A percentile compares a stretch with the other conserved stretches of the same genome.
Evolutionary conservation across 2,113 vertebrate species (phyloP).

Genomic region (Leptobrachium leishanense): DNA sequence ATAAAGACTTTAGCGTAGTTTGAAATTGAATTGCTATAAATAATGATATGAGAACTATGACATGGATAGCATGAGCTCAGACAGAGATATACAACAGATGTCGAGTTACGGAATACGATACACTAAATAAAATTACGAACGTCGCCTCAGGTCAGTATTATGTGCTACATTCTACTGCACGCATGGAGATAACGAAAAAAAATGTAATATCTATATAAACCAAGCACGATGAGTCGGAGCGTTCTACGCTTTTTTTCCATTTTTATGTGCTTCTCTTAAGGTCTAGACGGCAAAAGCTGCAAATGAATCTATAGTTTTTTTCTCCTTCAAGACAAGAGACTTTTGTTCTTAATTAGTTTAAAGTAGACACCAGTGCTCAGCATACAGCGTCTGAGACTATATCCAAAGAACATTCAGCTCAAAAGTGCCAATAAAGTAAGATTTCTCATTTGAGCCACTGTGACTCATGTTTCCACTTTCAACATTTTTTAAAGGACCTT

Average conservation of each 20-base stretch:
- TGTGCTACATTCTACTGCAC: conserved; percentile 25
- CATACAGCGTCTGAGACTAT: neutral
- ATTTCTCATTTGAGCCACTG: neutral
- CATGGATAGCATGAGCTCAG: conserved; percentile 2
- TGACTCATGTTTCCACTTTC: too few relatives aligned
- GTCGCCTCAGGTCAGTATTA: conserved; percentile 31
- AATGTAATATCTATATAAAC: conserved; percentile 22
- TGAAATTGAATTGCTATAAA: neutral
- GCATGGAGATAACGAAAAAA: conserved; percentile 26
- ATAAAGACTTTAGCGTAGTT: conserved; percentile 8
- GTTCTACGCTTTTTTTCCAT: neutral
- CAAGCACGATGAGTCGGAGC: neutral
- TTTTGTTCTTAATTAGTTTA: neutral
- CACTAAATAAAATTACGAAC: conserved; percentile 29
- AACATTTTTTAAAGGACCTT: too few relatives aligned
- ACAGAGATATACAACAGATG: conserved; percentile 32
- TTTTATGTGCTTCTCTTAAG: neutral
- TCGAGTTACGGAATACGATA: conserved; percentile 19
- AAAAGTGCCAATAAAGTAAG: neutral
- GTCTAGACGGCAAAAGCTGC: neutral
- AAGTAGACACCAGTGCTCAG: neutral
- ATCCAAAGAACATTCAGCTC: neutral
- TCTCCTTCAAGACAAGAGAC: neutral
- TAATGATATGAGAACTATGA: conserved; percentile 2
- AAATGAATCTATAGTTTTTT: neutral